Base-by-base conservation (phyloP, 2,797 vertebrate genomes). In the Manis pentadactyla region DNA sequence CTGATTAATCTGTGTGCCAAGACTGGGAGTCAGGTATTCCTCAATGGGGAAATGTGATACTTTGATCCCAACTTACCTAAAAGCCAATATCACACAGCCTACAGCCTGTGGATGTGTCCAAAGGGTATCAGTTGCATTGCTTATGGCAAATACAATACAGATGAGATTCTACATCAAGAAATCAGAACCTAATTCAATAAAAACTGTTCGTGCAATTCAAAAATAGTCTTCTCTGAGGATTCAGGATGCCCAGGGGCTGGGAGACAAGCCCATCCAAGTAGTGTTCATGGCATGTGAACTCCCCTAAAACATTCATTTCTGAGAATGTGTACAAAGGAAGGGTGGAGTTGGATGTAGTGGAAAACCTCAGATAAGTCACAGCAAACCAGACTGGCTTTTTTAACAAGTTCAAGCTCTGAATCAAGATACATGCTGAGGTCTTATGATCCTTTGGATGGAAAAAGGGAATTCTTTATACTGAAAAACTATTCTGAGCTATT, bases 101-200 rank as follows among this genome's bases (percentile, higher is more conserved):
- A 12, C 4, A 74, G 68, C 86, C 15, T 85, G 27, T 61, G 37
- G 27, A 7, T 86, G 11, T 89, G 29, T 87, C 68, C 53, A 78
- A 94, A 87, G 34, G 12, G 15, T 89, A 63, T 89, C 57, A 8
- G 34, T 92, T 96, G 57, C 86, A 79, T 83, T 86, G 29, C 46
- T 94, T 63, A 88, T 49, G n/a, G 46, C 55, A 97, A 95, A 96
- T 91, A 77, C n/a, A 94, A 79, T 14, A 87, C 55, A 94, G 34
- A 96, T 91, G 83, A 96, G 29, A 34, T 69, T 86, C 68, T 79
- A 89, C 93, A 39, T 89, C 83, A 94, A 93, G 87, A 93, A 97
- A 94, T 79, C 83, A 95, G 63, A 97, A 95, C 42, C 74, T 83
- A 94, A 95, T 86, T 96, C 86, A 90, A 78, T 91, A 90, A 90